phyloP scores from a whole-genome alignment of 23 tunicate genomes.

The Diplosoma virens region DNA sequence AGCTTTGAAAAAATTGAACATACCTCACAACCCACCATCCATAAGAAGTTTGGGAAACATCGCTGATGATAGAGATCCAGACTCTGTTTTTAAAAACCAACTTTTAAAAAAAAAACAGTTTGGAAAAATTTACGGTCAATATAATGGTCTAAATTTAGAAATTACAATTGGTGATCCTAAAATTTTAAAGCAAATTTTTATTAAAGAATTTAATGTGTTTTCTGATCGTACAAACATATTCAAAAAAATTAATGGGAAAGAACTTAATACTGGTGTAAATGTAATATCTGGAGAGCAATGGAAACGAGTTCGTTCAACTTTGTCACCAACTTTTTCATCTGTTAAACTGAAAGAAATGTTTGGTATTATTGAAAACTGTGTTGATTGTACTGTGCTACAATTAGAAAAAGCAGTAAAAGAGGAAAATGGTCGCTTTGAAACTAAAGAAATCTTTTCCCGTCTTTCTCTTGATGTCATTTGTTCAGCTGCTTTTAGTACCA shows the following conservation, averaged over 20 bases:
- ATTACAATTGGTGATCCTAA: conserved; percentile 59
- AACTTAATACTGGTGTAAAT: conserved; percentile 47
- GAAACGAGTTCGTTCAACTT: conserved; percentile 56
- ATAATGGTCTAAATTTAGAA: conserved; percentile 26
- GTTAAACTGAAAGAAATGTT: conserved; percentile 72
- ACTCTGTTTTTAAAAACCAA: not conserved
- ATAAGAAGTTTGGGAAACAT: conserved; percentile 41
- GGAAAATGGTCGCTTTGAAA: conserved; percentile 40
- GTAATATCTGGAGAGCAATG: conserved; percentile 65
- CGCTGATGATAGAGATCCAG: conserved; percentile 4
- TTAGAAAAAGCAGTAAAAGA: conserved; percentile 13
- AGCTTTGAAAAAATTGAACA: conserved; percentile 48
- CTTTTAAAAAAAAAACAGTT: not conserved
- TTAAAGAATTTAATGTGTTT: conserved; percentile 67
- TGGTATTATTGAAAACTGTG: conserved; percentile 52
- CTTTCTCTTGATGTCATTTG: conserved; percentile 66
- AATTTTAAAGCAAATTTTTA: conserved; percentile 61
- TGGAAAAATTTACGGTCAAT: conserved; percentile 26
- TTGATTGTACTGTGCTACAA: conserved; percentile 22
- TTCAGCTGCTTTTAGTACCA: conserved; percentile 84
- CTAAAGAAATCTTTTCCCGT: conserved; percentile 36
- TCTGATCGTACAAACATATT: conserved; percentile 36
- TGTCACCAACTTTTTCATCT: conserved; percentile 70
- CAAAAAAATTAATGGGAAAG: conserved; percentile 42
- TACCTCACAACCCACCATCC: conserved; percentile 80